These are phyloP conservation scores for Pseudopodoces humilis DNA, from an alignment of 2,113 vertebrate genomes.

Conservation along the genomic window DNA sequence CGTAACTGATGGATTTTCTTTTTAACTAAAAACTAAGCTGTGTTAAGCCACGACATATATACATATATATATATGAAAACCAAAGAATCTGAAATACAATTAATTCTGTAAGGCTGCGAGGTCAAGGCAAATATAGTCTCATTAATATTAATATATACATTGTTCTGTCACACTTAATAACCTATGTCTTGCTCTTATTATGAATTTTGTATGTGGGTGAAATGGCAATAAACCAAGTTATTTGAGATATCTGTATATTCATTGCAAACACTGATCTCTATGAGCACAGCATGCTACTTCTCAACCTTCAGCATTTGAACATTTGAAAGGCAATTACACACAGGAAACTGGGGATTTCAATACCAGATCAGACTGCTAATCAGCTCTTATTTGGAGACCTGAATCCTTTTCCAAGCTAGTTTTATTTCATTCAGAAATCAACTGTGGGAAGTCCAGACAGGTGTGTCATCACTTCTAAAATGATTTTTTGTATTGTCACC, in stretches of 20 bases:
- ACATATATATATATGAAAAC: background rate
- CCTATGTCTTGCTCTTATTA: background rate
- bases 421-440: conserved; percentile 17
- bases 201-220: conserved; percentile 6
- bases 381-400: background rate
- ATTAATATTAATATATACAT: conserved; percentile 18
- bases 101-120: background rate
- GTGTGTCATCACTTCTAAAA: background rate
- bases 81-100: background rate
- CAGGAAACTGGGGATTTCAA: background rate
- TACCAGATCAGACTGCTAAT: conserved; percentile 30
- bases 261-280: conserved; percentile 3
- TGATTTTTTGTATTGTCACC: background rate
- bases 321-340: conserved; percentile 45
- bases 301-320: conserved; percentile 28
- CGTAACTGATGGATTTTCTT: too few relatives aligned
- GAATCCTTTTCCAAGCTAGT: background rate
- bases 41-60: background rate
- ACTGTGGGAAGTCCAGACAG: background rate
- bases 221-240: conserved; percentile 26
- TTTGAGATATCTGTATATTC: conserved; percentile 5
- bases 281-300: conserved; percentile 18
- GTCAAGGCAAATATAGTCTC: background rate
- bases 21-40: too few relatives aligned
- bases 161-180: conserved; percentile 37